Evolutionary conservation across 2,797 vertebrate species (phyloP), one percentile per base, ranked within the genome.

Genomic region (Melanogrammus aeglefinus): DNA sequence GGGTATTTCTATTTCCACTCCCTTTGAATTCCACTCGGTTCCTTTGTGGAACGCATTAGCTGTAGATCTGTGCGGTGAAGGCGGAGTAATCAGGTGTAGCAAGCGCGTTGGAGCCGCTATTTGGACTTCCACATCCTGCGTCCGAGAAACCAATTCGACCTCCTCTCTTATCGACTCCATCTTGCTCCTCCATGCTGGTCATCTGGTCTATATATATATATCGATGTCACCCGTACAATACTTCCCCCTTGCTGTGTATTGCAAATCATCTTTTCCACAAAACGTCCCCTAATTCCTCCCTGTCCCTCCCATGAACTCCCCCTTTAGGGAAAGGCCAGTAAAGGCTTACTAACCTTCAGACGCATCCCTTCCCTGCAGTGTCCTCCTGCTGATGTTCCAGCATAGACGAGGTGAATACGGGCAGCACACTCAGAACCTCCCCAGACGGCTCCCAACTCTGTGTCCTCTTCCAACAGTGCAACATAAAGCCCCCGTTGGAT

Each of bases 1-100:
- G 41, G 57, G 44, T 77, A 70, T 85, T 75, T 82, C 79, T 74
- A n/a, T 72, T 57, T 31, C 27, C 16, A 0, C 24, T 74, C 78
- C 78, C 57, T 77, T 78, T 75, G 21, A 27, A 73, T 85, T 75
- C 78, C 5, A 1, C 31, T 72, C 27, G 2, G 24, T 72, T 69
- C 75, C 41, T 79, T 35, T 36, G 57, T 44, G 13, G 77, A 47
- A 74, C 18, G 76, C 78, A 31, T 71, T 13, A 29, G 10, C 13
- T 33, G 24, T 3, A 33, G 69, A 31, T 70, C 66, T 29, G 66
- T 16, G 47, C 16, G 47, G 3, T 57, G 47, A 57, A 21, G 47
- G 47, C 18, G 5, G 47, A 21, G 47, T 18, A 57, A 21, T 18
- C 18, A 16, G 47, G 47, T 21, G 47, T 6, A 44, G 47, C 47